Evolutionary conservation across 2,888 invertebrate species (phyloP).

Genomic region (Drosophila anomelani): DNA sequence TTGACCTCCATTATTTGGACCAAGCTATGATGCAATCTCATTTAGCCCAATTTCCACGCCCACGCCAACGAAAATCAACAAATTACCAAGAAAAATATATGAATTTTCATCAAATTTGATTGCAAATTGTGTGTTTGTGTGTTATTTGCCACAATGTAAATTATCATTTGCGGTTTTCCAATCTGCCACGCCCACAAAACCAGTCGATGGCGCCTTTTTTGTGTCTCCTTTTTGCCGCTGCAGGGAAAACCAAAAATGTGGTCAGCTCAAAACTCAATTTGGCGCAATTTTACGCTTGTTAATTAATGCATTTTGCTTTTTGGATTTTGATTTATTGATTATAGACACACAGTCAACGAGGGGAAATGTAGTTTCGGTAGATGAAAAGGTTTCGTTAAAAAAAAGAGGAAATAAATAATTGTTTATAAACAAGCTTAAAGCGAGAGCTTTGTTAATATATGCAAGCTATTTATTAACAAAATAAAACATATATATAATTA

Average conservation of each 20-base stretch:
- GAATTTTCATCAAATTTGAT: constrained; percentile 33
- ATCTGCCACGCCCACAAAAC: constrained; percentile 37
- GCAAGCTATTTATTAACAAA: constrained; percentile 18
- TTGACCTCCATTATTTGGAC: constrained; percentile 33
- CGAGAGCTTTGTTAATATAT: constrained; percentile 7
- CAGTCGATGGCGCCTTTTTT: neutral
- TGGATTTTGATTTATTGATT: constrained; percentile 42
- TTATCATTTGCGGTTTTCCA: constrained; percentile 57
- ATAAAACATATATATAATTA: constrained; percentile 20
- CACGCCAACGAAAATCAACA: constrained; percentile 25
- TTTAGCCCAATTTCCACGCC: constrained; percentile 40
- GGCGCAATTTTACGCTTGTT: constrained; percentile 62
- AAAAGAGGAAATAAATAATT: constrained; percentile 38
- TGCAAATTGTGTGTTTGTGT: constrained; percentile 25
- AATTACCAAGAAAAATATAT: constrained; percentile 34
- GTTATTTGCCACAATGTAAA: constrained; percentile 24
- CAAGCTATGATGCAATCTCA: constrained; percentile 32
- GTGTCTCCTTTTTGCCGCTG: neutral
- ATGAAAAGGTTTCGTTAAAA: constrained; percentile 16
- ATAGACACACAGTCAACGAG: constrained; percentile 7
- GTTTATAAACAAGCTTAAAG: constrained; percentile 16
- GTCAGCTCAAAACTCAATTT: constrained; percentile 54
- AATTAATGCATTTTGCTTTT: constrained; percentile 55
- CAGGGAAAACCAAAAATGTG: constrained; percentile 32
- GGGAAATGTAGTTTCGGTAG: constrained; percentile 2